phyloP scores from a whole-genome alignment of 2,113 vertebrate species.

The Psephotus haematonotus region DNA sequence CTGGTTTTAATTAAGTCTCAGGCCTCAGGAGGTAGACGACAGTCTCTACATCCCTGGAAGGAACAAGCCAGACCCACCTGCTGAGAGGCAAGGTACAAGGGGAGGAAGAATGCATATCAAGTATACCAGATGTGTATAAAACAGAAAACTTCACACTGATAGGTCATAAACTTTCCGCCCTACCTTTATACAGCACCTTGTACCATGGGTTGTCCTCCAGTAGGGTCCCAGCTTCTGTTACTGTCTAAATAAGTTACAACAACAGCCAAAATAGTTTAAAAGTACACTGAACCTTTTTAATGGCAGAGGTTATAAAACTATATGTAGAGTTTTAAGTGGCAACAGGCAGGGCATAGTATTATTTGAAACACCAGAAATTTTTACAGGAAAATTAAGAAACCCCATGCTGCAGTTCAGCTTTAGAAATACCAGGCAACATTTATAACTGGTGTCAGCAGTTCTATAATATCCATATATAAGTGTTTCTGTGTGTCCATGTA shows the following conservation, averaged over 20 bases:
- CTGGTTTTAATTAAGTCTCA: background rate
- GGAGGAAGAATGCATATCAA: background rate
- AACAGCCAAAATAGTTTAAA: background rate
- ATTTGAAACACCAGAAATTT: background rate
- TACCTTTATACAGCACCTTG: background rate
- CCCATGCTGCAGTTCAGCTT: background rate
- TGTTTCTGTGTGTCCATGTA: accelerated
- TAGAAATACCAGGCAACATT: background rate
- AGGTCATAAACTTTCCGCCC: background rate
- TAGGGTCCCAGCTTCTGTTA: background rate
- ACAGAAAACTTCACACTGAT: background rate
- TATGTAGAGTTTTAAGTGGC: background rate
- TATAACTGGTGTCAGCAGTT: background rate
- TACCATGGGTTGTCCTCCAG: background rate
- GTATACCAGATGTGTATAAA: background rate
- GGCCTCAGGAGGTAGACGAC: background rate
- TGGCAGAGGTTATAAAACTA: background rate
- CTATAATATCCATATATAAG: background rate
- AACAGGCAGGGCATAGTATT: background rate
- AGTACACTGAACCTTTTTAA: background rate
- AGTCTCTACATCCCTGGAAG: background rate
- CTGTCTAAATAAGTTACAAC: background rate
- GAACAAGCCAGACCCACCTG: background rate
- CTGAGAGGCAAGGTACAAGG: background rate
- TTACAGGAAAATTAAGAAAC: background rate